phyloP scores from a whole-genome alignment of 2,888 invertebrate genomes.

The Apocheima hispidaria region DNA sequence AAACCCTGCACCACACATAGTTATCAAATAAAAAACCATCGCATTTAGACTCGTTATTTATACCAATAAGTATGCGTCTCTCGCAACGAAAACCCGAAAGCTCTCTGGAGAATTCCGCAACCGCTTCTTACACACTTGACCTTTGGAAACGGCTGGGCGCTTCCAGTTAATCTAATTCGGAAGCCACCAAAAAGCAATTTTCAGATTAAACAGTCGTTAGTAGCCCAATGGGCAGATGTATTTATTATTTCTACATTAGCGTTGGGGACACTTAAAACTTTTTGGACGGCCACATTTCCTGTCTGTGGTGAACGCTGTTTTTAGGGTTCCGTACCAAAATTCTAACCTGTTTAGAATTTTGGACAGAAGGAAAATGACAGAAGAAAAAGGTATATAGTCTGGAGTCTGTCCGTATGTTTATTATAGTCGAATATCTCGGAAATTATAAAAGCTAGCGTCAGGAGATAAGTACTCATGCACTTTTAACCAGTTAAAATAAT shows the following conservation, averaged over 20 bases:
- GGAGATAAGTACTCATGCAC: no score
- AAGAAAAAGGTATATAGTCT: no score
- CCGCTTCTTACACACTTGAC: slow-evolving; percentile 15
- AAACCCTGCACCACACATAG: no score
- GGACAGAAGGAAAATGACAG: no score
- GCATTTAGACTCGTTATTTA: background rate
- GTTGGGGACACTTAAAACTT: slow-evolving; percentile 20
- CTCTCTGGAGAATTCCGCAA: background rate
- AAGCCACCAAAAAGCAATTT: slow-evolving; percentile 56
- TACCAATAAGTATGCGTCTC: background rate
- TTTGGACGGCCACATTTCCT: slow-evolving; percentile 3
- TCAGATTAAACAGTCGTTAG: slow-evolving; percentile 58
- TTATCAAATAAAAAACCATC: no score
- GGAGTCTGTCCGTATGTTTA: no score
- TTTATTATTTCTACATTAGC: slow-evolving; percentile 58
- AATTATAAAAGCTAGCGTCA: no score
- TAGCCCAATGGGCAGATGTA: slow-evolving; percentile 43
- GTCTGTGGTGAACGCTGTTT: background rate
- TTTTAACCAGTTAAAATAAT: no score
- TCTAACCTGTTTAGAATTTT: no score
- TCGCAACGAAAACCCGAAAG: background rate
- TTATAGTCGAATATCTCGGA: no score
- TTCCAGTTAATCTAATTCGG: slow-evolving; percentile 31
- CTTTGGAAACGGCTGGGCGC: slow-evolving; percentile 15
- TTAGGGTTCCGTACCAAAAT: no score